Evolutionary conservation across 1,140 invertebrate genomes (phyloP), one percentile per base, ranked within the genome.

Genomic region (Anastrepha obliqua): DNA sequence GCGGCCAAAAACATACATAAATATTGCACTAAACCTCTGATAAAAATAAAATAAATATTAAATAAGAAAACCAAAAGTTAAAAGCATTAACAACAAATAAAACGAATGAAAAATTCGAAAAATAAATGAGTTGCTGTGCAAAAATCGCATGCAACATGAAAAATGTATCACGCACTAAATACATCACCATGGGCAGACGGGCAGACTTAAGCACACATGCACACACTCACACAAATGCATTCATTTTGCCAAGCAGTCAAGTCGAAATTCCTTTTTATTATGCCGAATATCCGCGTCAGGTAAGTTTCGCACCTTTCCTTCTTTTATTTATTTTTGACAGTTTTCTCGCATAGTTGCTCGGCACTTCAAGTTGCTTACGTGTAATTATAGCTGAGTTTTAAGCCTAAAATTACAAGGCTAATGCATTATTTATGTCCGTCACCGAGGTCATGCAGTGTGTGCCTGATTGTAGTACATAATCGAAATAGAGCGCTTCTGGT

Each of bases 391-490:
- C 15, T 58, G 1, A 55, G 2, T 81, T 20, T 55, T 20, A 47
- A 2, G 44, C n/a, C 20, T 81, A 55, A 1, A 78, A 55, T 58
- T 58, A 13, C 74, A 58, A 81, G 51, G 47, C 47, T 81, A 81
- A 81, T 81, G 20, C 74, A 81, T 81, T 81, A 58, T 58, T 81
- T 81, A 81, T 58, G 47, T 81, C 47, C 47, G 13, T 81, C 44
- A 29, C 11, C 17, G 47, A 81, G 74, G 47, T n/a, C 8, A 29
- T 0, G 51, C 74, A 62, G 29, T 29, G 29, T 29, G 29, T 29
- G 29, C 29, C 29, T 29, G 29, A 29, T 29, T 29, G 29, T 29
- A 29, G 29, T 29, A 29, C 29, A 29, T 29, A 29, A 29, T 29
- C 29, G 29, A 29, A 29, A 29, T 62, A 62, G 4, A 62, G 0